Evolutionary conservation across 1,140 invertebrate genomes (phyloP), one percentile per base, ranked within the genome.

Genomic region (Neodiprion fabricii): DNA sequence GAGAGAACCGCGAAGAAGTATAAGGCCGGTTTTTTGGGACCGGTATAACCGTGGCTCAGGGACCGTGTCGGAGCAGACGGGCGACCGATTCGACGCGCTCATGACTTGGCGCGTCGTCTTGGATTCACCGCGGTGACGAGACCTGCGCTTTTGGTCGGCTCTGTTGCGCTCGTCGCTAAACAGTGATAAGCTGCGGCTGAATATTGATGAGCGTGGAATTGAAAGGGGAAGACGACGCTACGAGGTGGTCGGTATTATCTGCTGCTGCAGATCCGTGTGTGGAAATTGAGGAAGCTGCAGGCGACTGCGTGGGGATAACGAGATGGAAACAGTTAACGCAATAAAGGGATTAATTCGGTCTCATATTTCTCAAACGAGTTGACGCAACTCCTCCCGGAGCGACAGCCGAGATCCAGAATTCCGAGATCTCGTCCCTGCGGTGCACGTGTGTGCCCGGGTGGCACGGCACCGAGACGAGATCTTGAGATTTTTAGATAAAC

Each of bases 401-500:
- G 28, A 40, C 28, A 17, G n/a, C 11, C 53, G 9, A 61, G 53
- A 61, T 61, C 53, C 53, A 17, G 11, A 61, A 61, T 61, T 61
- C 53, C n/a, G 53, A 61, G 53, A 61, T 61, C 53, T 61, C 53
- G 53, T 61, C 53, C 53, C 9, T 40, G 28, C 28, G 53, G 53
- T 61, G 53, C 53, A 61, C 53, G 53, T 61, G 53, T 14, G 28
- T 5, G 53, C 9, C 53, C 53, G 11, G 28, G 28, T 61, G 11
- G 53, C 53, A 61, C 53, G 11, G 53, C n/a, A 61, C 53, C 11
- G n/a, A 17, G 7, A 40, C 28, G n/a, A 61, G 53, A 61, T 61
- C 53, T 61, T 61, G n/a, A 61, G 53, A 61, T 61, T 61, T 61
- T 17, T 12, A 61, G 53, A 61, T 61, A 61, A 61, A 61, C n/a